These are phyloP conservation scores for Engystomops pustulosus DNA, from an alignment of 2,113 vertebrate genomes.

Conservation along the genomic window DNA sequence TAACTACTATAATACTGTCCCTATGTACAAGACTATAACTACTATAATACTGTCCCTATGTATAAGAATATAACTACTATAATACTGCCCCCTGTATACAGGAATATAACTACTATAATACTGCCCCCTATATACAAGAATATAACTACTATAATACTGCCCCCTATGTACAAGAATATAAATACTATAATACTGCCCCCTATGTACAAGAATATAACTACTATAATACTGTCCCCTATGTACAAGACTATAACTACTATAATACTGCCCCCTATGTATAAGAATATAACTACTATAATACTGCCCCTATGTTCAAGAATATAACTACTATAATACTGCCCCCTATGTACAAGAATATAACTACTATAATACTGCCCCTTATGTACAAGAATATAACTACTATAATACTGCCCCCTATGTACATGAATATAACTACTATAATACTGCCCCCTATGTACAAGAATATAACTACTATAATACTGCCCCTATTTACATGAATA, in stretches of 20 bases:
- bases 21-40: no score
- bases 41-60: no score
- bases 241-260: neutral
- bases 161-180: no score
- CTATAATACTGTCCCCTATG: neutral
- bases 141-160: no score
- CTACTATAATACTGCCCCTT: neutral
- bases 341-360: slow-evolving; percentile 12
- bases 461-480: slow-evolving; percentile 12
- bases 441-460: neutral
- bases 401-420: neutral
- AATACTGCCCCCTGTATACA: no score
- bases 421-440: slow-evolving; percentile 11
- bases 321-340: slow-evolving; percentile 7
- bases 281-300: slow-evolving; percentile 3
- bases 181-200: neutral
- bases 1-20: no score
- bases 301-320: neutral
- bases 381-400: slow-evolving; percentile 18
- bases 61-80: no score
- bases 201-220: neutral
- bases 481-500: neutral
- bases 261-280: no score
- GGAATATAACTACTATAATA: no score
- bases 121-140: no score